Evolutionary conservation across 2,113 vertebrate genomes (phyloP).

Genomic region (Promerops cafer): DNA sequence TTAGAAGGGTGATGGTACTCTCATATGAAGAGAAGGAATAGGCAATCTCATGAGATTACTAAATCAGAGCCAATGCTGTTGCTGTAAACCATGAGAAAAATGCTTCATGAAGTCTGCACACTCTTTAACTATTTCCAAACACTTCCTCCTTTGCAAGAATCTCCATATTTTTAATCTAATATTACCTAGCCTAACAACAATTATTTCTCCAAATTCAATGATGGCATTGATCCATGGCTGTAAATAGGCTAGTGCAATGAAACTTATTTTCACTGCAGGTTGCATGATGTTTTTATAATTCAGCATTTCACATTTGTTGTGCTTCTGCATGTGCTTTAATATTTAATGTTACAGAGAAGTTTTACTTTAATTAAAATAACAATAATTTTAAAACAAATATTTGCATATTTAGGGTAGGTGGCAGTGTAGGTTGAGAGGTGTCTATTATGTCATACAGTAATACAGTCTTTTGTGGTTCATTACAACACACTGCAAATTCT

Average conservation of each 20-base stretch:
- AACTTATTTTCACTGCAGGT: background rate
- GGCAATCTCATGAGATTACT: background rate
- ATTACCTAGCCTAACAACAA: background rate
- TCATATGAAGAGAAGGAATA: background rate
- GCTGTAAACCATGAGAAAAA: background rate
- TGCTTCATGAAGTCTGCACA: background rate
- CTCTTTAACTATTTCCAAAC: background rate
- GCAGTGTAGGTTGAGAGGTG: background rate
- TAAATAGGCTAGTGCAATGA: background rate
- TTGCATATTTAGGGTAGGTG: background rate
- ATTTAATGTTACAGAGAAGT: background rate
- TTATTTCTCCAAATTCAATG: background rate
- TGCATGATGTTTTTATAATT: background rate
- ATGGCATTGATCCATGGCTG: background rate
- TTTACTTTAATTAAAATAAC: background rate
- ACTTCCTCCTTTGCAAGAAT: background rate
- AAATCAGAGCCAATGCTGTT: background rate
- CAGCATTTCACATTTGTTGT: background rate
- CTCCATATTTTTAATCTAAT: background rate
- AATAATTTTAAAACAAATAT: background rate
- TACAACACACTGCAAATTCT: background rate
- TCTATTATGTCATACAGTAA: background rate
- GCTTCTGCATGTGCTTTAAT: background rate
- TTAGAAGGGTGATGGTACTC: background rate
- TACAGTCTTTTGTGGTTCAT: background rate